Base-by-base conservation (phyloP, 2,113 vertebrate genomes). In the Kryptolebias marmoratus region DNA sequence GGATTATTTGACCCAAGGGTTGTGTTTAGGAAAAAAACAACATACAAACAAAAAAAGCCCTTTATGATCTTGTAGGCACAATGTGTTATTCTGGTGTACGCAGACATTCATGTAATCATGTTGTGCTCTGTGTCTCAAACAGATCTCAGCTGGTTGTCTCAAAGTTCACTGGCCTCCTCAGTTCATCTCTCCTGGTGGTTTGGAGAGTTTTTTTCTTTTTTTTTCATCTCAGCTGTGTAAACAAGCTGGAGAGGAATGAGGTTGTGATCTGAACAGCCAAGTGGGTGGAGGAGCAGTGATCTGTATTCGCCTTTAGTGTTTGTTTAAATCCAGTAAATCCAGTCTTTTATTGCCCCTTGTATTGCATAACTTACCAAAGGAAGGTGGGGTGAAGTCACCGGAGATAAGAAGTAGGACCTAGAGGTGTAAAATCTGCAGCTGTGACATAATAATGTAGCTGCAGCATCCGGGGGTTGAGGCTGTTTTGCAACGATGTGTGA, bases 241-340 rank as follows among this genome's bases (percentile, higher is more conserved):
- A 53, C 50, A 53, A 53, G 50, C 50, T 53, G 50, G 18, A 53
- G 50, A 53, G 50, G 50, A 53, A 53, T 53, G 16, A 27, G 50
- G n/a, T 53, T 53, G 50, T 27, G 11, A 27, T 53, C 50, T 53
- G 22, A 53, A 15, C 50, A 53, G 50, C 50, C n/a, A 22, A 53
- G 5, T 27, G n/a, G n/a, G n/a, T 18, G n/a, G 16, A 53, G n/a
- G 50, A 53, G 50, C 18, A 18, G 18, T 53, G 50, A 53, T 53
- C 50, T 53, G n/a, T 53, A 27, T 22, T 53, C 50, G 27, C 50
- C 49, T n/a, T 53, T 53, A 52, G 16, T 52, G 8, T 9, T 52
- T 52, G 8, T 42, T 16, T 52, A 53, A 27, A 53, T 53, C 50
- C 50, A 53, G n/a, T 53, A 53, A 53, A 53, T 53, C 50, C 50